Base-by-base conservation (phyloP, 2,797 vertebrate species). In the Geotrypetes seraphini region DNA sequence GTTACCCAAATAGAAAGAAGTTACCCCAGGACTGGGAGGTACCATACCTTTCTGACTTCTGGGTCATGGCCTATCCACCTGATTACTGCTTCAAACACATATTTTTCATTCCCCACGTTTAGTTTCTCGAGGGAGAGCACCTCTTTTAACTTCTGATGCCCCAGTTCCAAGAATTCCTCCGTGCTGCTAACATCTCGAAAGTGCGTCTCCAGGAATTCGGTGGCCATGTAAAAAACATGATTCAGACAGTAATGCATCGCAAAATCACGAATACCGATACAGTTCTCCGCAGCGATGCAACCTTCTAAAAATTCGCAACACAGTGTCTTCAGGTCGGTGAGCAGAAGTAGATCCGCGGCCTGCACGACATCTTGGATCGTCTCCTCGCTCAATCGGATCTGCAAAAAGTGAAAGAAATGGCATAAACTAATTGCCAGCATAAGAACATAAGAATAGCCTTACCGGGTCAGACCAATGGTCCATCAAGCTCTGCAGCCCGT, bases 361-460 rank as follows among this genome's bases (percentile, higher is more conserved):
- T 99, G 95, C 8, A 99, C 91, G 58, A 96, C 89, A 44, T 96
- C 95, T 67, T 99, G 96, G 65, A 99, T 92, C 16, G 91, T 97
- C n/a, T 96, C 94, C 72, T 98, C 96, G 31, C 73, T 93, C 52
- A 99, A 74, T 30, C 70, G 78, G 65, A 99, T 94, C 96, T 99
- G 57, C 13, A 65, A 57, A n/a, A 53, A 55, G 44, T 25, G n/a
- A n/a, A n/a, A n/a, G n/a, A n/a, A n/a, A n/a, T n/a, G n/a, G n/a
- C n/a, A n/a, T n/a, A n/a, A n/a, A n/a, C n/a, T n/a, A n/a, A n/a
- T n/a, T n/a, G n/a, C n/a, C n/a, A n/a, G n/a, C n/a, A n/a, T n/a
- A n/a, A n/a, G n/a, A n/a, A n/a, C n/a, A n/a, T n/a, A n/a, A n/a
- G n/a, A n/a, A n/a, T n/a, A n/a, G n/a, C n/a, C n/a, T n/a, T n/a